A percentile compares a stretch with the other conserved stretches of the same genome.
Conservation (phyloP, 2,888 invertebrate genomes). For the Pseudanteris insignis region DNA sequence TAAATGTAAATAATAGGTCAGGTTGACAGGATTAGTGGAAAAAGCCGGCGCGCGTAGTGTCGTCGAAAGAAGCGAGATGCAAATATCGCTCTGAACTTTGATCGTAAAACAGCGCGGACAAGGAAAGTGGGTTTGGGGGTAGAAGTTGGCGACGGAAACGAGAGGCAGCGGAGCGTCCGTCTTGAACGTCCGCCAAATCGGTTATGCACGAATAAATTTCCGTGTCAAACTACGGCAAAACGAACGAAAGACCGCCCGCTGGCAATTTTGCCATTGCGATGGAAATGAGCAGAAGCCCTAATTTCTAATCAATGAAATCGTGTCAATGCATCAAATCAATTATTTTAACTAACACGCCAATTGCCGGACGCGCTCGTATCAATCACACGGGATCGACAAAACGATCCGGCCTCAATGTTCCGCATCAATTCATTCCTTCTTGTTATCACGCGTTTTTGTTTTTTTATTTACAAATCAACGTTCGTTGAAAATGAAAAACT, state of each 20-base stretch:
- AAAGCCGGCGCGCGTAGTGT: constrained; percentile 11
- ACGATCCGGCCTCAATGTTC: constrained; percentile 35
- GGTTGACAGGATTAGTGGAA: constrained; percentile 35
- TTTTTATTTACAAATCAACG: too few species aligned
- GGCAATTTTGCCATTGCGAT: constrained; percentile 44
- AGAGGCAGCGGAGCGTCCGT: constrained; percentile 49
- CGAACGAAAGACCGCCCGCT: constrained; percentile 46
- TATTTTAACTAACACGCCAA: constrained; percentile 40
- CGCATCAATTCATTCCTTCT: too few species aligned
- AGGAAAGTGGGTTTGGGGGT: constrained; percentile 38
- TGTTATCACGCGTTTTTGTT: too few species aligned
- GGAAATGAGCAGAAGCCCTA: constrained; percentile 45
- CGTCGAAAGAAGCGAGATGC: constrained; percentile 52
- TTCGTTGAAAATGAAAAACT: too few species aligned
- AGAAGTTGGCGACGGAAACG: constrained; percentile 33
- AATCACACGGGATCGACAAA: constrained; percentile 38
- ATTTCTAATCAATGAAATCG: constrained; percentile 45
- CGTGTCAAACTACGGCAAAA: constrained; percentile 59
- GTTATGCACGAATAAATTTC: constrained; percentile 64
- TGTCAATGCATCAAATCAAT: constrained; percentile 46
- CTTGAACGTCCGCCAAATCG: constrained; percentile 64
- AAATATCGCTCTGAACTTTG: constrained; percentile 62
- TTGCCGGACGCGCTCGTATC: constrained; percentile 30
- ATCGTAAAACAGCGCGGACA: constrained; percentile 58
- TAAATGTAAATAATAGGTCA: constrained; percentile 38